Evolutionary conservation across 1,140 invertebrate genomes (phyloP).

Genomic region (Drosophila paulistorum): DNA sequence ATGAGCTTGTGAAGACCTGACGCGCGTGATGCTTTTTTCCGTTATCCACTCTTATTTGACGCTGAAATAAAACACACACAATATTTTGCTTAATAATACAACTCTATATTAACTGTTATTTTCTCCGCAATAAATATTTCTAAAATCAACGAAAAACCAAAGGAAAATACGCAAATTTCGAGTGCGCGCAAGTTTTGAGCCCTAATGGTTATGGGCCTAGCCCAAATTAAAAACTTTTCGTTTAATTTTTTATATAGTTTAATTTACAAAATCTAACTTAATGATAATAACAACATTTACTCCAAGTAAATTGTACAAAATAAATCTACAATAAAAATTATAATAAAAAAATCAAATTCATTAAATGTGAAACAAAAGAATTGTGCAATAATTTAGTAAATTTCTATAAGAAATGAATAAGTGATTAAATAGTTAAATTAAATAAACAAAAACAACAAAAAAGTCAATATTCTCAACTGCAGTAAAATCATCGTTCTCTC

Average conservation of each 20-base stretch:
- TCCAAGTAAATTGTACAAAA: slow-evolving; percentile 36
- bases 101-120: not conserved
- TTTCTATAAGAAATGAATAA: slow-evolving; percentile 77
- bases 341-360: slow-evolving; percentile 15
- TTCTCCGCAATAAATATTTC: not conserved
- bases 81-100: slow-evolving; percentile 15
- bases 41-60: slow-evolving; percentile 64
- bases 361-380: slow-evolving; percentile 40
- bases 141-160: slow-evolving; percentile 25
- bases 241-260: slow-evolving; percentile 57
- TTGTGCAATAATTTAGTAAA: slow-evolving; percentile 73
- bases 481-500: not conserved
- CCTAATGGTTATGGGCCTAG: slow-evolving; percentile 60
- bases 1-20: slow-evolving; percentile 60
- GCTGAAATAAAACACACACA: slow-evolving; percentile 46
- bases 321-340: slow-evolving; percentile 31
- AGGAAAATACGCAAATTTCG: slow-evolving; percentile 40
- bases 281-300: slow-evolving; percentile 30
- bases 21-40: slow-evolving; percentile 71
- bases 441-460: not conserved
- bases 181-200: slow-evolving; percentile 39
- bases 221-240: slow-evolving; percentile 65
- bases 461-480: slow-evolving; percentile 3
- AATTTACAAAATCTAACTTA: slow-evolving; percentile 24
- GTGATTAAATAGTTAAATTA: slow-evolving; percentile 38